Base-by-base conservation (phyloP, 2,888 invertebrate genomes). In the Cenopis cana region DNA sequence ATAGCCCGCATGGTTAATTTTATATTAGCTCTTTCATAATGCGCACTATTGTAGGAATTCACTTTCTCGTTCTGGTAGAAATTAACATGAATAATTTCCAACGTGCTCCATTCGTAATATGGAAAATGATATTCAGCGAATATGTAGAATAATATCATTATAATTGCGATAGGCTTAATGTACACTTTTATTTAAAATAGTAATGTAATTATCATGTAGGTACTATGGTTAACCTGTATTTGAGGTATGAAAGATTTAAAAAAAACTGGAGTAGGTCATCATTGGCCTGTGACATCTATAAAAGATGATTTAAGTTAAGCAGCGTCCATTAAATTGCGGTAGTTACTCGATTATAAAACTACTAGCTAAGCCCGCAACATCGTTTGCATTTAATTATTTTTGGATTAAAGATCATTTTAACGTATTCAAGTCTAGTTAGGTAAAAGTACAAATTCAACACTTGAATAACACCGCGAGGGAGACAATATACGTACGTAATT, bases 1-100 rank as follows among this genome's bases (percentile, higher is more conserved):
- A 33, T 33, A 33, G 0, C 12, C 41, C 41, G 41, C 33, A 33
- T 33, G 1, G 33, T 4, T 41, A 41, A 1, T 41, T 41, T 4
- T 41, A 41, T 0, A 14, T 3, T 41, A 12, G 1, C 41, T 3
- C 41, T 41, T 41, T 41, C 12, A 41, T 41, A 3, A 41, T 41
- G 2, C 4, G 2, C 14, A 41, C 12, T 0, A 14, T 12, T 14
- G 33, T 5, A 8, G 33, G 3, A 33, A 33, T 33, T 33, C 33
- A 33, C 33, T 33, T 33, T 4, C 14, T 41, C 41, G 4, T 41
- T 14, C 5, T 14, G 33, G 11, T 33, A 33, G 6, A 50, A 33
- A 17, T 49, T 12, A 24, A 18, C 24, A 61, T 61, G 17, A 61
- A 61, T 49, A 50, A 61, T 33, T 33, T 8, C 33, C 33, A 33